Percentiles rank a stretch among this genome's conserved stretches.
Conservation (phyloP, 1,140 invertebrate genomes). For the Ruditapes philippinarum region DNA sequence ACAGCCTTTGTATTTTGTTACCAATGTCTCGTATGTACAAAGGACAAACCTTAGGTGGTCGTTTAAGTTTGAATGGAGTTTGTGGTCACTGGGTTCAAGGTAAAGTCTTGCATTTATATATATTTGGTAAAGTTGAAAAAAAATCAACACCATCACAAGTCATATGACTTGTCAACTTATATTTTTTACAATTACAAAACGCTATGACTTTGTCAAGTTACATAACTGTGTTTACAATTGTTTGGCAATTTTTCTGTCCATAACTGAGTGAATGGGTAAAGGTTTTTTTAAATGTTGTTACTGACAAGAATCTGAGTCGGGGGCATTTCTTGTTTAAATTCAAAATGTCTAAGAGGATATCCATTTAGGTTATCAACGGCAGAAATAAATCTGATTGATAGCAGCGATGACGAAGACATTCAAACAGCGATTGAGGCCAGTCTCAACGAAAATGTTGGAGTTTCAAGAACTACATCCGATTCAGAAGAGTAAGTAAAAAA, state of each 20-base stretch:
- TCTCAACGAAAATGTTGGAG: constrained; percentile 22
- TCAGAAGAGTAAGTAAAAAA: too few relatives aligned
- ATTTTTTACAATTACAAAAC: too few relatives aligned
- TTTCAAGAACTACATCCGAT: constrained; percentile 29
- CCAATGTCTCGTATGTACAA: constrained; percentile 22
- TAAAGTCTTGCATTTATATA: too few relatives aligned
- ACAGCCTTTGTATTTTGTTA: constrained; percentile 27
- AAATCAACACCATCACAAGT: not conserved
- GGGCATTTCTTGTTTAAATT: not conserved
- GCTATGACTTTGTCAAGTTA: too few relatives aligned
- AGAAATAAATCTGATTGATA: constrained; percentile 31
- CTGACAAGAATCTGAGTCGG: too few relatives aligned
- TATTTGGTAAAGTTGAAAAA: constrained; percentile 7
- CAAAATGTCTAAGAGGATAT: constrained; percentile 30
- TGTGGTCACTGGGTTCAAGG: too few relatives aligned
- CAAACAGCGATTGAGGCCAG: constrained; percentile 21
- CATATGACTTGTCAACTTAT: too few relatives aligned
- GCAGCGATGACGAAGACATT: constrained; percentile 24
- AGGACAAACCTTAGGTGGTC: constrained; percentile 12
- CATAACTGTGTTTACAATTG: constrained; percentile 30
- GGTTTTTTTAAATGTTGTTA: not conserved
- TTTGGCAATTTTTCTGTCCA: too few relatives aligned
- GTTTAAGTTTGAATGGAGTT: too few relatives aligned
- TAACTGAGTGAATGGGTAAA: constrained; percentile 13
- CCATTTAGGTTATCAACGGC: constrained; percentile 8